These are phyloP conservation scores for Drosophila cyrtoloma DNA, from an alignment of 2,888 invertebrate genomes.

Conservation along the genomic window DNA sequence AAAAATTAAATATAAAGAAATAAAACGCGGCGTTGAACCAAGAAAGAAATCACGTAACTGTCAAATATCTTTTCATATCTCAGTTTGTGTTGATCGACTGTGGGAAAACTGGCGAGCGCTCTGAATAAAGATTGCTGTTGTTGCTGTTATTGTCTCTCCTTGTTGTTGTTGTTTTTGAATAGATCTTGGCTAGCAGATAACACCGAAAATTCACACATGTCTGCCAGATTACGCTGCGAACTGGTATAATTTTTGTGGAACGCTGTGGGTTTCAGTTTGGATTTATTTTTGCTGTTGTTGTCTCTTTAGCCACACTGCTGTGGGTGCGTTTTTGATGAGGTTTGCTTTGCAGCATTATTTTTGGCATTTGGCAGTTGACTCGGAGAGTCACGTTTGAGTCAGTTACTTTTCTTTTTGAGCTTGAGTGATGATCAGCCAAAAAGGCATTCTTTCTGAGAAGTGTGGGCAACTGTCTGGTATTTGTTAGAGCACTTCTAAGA, in stretches of 20 bases:
- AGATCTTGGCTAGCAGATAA: slow-evolving; percentile 67
- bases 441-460: slow-evolving; percentile 18
- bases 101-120: slow-evolving; percentile 69
- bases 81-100: slow-evolving; percentile 79
- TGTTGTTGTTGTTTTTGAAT: slow-evolving; percentile 33
- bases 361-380: slow-evolving; percentile 53
- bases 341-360: slow-evolving; percentile 30
- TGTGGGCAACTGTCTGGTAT: slow-evolving; percentile 21
- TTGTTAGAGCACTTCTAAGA: slow-evolving; percentile 21
- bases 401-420: slow-evolving; percentile 16
- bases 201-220: slow-evolving; percentile 76
- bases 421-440: slow-evolving; percentile 39
- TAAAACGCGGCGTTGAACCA: slow-evolving; percentile 38
- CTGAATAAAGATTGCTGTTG: slow-evolving; percentile 44
- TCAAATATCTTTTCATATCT: slow-evolving; percentile 80
- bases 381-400: slow-evolving; percentile 57
- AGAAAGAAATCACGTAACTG: slow-evolving; percentile 82
- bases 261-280: slow-evolving; percentile 43
- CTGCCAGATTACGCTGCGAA: slow-evolving; percentile 77
- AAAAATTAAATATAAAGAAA: slow-evolving; percentile 35
- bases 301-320: slow-evolving; percentile 17
- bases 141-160: slow-evolving; percentile 30
- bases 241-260: slow-evolving; percentile 58
- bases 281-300: slow-evolving; percentile 3
- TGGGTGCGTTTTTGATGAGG: slow-evolving; percentile 66